Conservation (phyloP, 2,113 vertebrate genomes). For the Urocynchramus pylzowi region DNA sequence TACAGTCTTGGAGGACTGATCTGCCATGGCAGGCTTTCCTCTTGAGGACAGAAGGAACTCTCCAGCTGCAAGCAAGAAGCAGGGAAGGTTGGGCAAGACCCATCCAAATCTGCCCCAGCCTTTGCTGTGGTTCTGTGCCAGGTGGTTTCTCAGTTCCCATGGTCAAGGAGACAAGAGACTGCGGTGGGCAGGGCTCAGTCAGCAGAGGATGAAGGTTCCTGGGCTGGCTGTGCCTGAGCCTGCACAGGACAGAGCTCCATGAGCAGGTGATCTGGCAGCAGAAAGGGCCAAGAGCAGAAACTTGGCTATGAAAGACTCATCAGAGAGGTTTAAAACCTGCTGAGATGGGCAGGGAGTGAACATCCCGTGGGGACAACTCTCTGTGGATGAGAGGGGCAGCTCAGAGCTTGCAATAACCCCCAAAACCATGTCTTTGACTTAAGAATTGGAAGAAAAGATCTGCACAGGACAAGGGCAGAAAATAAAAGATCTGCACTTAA, state of each 20-base stretch:
- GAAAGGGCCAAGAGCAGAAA: not conserved
- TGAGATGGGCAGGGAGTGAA: not conserved
- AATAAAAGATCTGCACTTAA: not conserved
- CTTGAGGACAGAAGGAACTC: not conserved
- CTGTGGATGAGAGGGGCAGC: not conserved
- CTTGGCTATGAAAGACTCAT: not conserved
- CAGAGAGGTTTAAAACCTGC: not conserved
- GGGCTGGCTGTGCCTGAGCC: not conserved
- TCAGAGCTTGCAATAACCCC: not conserved
- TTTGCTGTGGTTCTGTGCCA: not conserved
- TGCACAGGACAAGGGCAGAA: not conserved
- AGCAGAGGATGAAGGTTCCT: rapidly evolving
- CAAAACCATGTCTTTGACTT: not conserved
- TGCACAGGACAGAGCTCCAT: not conserved
- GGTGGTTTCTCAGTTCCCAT: not conserved
- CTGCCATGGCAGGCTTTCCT: not conserved
- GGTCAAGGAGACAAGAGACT: not conserved
- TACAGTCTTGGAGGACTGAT: not conserved
- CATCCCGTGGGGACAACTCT: not conserved
- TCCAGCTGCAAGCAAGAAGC: not conserved
- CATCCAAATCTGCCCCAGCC: not conserved
- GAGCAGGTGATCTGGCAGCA: not conserved
- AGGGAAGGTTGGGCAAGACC: not conserved
- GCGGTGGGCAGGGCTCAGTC: not conserved
- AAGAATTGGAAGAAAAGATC: not conserved